phyloP scores from a whole-genome alignment of 2,888 invertebrate species.

The Trachelus iudaicus region DNA sequence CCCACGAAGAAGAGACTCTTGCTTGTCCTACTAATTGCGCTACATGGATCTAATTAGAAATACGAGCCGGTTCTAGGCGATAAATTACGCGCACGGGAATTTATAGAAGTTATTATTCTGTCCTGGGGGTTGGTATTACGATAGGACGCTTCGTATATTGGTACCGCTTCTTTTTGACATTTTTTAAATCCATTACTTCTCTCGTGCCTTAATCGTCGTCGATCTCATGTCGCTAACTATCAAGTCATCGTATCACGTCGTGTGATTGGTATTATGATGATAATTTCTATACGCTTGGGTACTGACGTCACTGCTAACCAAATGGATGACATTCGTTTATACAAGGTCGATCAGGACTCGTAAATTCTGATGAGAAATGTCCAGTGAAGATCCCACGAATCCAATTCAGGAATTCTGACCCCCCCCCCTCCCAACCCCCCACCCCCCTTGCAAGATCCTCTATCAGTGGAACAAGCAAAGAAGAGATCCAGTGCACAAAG shows the following conservation, averaged over 20 bases:
- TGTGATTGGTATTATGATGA: not conserved
- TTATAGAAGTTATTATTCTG: not conserved
- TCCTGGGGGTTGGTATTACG: not conserved
- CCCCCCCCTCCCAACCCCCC: not conserved
- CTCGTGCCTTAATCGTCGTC: not conserved
- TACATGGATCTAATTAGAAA: constrained; percentile 9
- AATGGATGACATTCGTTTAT: not conserved
- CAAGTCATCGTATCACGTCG: not conserved
- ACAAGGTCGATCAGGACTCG: not conserved
- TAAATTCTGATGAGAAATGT: not conserved
- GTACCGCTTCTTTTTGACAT: not conserved
- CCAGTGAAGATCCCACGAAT: not conserved
- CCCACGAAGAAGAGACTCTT: not conserved
- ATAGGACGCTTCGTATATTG: not conserved
- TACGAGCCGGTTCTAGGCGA: not conserved
- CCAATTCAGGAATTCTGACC: not conserved
- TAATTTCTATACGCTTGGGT: not conserved
- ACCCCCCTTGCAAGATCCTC: not conserved
- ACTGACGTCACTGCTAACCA: not conserved
- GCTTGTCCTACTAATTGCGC: constrained; percentile 10
- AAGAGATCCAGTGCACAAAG: not conserved
- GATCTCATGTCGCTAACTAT: not conserved
- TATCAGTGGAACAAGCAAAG: not conserved
- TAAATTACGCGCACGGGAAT: not conserved
- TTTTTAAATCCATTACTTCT: not conserved